Conservation (phyloP, 2,113 vertebrate species). For the Mus musculus region DNA sequence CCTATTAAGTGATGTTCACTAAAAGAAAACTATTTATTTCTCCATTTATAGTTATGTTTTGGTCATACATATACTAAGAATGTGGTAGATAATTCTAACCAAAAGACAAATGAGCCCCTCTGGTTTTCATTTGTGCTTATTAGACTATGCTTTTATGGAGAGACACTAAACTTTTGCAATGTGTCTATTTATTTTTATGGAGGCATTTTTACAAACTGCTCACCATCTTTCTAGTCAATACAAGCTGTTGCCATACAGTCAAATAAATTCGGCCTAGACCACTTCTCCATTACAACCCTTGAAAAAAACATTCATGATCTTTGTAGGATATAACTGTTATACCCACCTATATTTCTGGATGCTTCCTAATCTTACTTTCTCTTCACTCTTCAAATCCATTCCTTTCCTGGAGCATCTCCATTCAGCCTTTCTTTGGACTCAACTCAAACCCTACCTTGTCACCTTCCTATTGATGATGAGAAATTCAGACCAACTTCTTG, state of each 20-base stretch:
- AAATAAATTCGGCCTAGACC: background rate
- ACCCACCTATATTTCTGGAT: background rate
- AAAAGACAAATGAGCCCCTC: background rate
- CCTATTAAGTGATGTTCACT: too few relatives aligned
- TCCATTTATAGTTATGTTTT: too few relatives aligned
- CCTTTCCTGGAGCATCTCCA: background rate
- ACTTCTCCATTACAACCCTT: background rate
- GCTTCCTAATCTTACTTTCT: background rate
- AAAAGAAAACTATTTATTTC: too few relatives aligned
- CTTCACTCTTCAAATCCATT: background rate
- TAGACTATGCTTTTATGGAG: background rate
- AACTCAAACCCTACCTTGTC: background rate
- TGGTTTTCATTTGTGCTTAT: background rate
- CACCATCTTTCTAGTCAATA: background rate
- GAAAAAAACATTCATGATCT: background rate
- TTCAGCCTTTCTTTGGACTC: background rate
- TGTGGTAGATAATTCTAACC: background rate
- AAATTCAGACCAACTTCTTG: background rate
- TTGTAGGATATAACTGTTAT: background rate
- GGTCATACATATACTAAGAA: too few relatives aligned
- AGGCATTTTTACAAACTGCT: background rate
- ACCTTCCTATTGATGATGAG: background rate
- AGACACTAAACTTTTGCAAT: background rate
- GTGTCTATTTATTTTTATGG: background rate
- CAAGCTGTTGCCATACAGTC: background rate